Base-by-base conservation (phyloP, 2,888 invertebrate genomes). In the Drosophila setosimentum region DNA sequence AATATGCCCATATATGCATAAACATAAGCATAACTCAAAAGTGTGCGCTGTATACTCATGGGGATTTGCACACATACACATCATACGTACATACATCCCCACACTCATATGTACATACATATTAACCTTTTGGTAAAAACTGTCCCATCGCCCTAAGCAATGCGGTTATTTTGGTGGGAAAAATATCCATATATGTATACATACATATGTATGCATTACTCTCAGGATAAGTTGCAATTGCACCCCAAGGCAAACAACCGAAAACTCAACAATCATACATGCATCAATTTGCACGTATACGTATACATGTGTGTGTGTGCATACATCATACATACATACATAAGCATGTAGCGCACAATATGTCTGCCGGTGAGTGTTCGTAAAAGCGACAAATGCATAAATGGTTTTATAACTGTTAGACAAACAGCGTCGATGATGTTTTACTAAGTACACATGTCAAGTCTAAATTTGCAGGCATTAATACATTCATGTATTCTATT, bases 91-190 rank as follows among this genome's bases (percentile, higher is more conserved):
- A 51, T 48, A 53, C 13, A 58, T 27, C 21, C 18, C 4, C 18
- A 32, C 29, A 50, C 51, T 54, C 13, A 37, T 24, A n/a, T n/a
- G n/a, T 7, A 35, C 13, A 21, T 3, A 48, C 32, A 42, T 24
- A 66, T 40, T 32, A 35, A 55, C 11, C 6, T 11, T 27, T 35
- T 53, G 59, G 51, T 29, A 13, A 55, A 68, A 65, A 65, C 49
- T 62, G 61, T 27, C 51, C 40, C 59, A 77, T 58, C 48, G 45
- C 55, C 42, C 63, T 58, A 49, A 51, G 57, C 72, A 66, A 62
- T 50, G 59, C 53, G 58, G n/a, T 59, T 58, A 67, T 78, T 78
- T 78, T 78, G 68, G 72, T 78, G 79, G 72, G 78, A 78, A 78
- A 78, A 11, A 27, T 27, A 7, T 4, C 13, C 29, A 54, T 16